Conservation (phyloP, 2,797 vertebrate genomes). For the Pseudomugil gertrudae region DNA sequence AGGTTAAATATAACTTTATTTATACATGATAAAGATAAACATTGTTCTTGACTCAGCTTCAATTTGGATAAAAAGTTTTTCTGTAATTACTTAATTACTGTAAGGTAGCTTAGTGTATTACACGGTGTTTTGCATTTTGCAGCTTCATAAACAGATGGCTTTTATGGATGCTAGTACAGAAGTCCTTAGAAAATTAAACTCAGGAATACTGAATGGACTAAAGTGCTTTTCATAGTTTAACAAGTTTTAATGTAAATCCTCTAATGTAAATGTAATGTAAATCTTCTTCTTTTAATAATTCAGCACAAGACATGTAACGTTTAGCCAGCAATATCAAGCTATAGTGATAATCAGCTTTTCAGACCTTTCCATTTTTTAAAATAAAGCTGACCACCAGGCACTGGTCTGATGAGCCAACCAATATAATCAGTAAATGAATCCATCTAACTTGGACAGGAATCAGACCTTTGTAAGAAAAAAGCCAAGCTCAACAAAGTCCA, state of each 20-base stretch:
- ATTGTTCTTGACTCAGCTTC: not conserved
- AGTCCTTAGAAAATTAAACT: not conserved
- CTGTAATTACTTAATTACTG: too few species aligned
- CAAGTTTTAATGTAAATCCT: not conserved
- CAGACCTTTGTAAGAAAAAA: slow-evolving; percentile 42
- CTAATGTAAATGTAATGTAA: too few species aligned
- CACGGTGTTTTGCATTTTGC: not conserved
- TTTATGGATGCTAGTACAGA: not conserved
- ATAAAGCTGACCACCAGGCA: slow-evolving; percentile 16
- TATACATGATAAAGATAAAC: not conserved
- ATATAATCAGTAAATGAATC: slow-evolving; percentile 55
- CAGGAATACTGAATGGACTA: not conserved
- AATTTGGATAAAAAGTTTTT: not conserved
- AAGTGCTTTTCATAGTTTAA: not conserved
- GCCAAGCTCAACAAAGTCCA: slow-evolving; percentile 46
- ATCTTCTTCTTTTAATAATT: not conserved
- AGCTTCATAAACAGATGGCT: not conserved
- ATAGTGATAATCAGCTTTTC: not conserved
- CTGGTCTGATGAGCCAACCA: slow-evolving; percentile 8
- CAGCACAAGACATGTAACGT: not conserved
- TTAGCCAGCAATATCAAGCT: not conserved
- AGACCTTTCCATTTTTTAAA: slow-evolving; percentile 13
- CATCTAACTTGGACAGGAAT: slow-evolving; percentile 42
- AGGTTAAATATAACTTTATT: too few species aligned
- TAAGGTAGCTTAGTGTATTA: not conserved